Evolutionary conservation across 2,113 vertebrate genomes (phyloP).

Genomic region (Pteruthius melanotis): DNA sequence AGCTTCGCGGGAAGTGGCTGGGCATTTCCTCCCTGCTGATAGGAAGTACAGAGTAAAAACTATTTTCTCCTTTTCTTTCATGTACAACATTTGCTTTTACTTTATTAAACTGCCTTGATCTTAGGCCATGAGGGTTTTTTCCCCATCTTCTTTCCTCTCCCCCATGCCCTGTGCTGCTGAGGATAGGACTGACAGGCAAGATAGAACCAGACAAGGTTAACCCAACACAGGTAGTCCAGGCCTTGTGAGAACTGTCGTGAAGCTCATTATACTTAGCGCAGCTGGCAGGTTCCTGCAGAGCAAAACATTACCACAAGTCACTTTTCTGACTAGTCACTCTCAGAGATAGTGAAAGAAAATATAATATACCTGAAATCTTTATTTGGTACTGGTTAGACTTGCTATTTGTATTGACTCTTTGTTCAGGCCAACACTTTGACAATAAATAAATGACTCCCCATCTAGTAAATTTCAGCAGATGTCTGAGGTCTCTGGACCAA

Average conservation of each 20-base stretch:
- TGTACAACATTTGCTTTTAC: background rate
- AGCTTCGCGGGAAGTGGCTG: background rate
- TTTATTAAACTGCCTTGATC: background rate
- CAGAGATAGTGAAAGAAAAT: background rate
- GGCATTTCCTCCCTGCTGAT: background rate
- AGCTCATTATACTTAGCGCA: background rate
- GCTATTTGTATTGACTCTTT: conserved; percentile 45
- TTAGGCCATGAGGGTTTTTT: background rate
- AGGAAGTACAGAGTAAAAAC: background rate
- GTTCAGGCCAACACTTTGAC: conserved; percentile 15
- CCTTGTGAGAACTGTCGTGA: background rate
- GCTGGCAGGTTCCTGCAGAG: background rate
- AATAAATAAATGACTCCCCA: conserved; percentile 52
- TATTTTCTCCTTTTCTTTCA: background rate
- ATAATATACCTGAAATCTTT: conserved; percentile 32
- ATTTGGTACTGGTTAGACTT: conserved; percentile 20
- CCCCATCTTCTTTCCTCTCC: background rate
- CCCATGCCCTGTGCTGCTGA: rapidly evolving
- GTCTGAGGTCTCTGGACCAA: conserved; percentile 29
- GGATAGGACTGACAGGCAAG: background rate
- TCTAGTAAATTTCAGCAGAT: conserved; percentile 32
- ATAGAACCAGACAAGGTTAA: background rate
- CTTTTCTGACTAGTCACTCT: conserved; percentile 5
- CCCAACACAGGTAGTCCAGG: background rate
- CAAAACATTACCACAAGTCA: conserved; percentile 9